Conservation (phyloP, 2,888 invertebrate species). For the Cheilosia impressa region DNA sequence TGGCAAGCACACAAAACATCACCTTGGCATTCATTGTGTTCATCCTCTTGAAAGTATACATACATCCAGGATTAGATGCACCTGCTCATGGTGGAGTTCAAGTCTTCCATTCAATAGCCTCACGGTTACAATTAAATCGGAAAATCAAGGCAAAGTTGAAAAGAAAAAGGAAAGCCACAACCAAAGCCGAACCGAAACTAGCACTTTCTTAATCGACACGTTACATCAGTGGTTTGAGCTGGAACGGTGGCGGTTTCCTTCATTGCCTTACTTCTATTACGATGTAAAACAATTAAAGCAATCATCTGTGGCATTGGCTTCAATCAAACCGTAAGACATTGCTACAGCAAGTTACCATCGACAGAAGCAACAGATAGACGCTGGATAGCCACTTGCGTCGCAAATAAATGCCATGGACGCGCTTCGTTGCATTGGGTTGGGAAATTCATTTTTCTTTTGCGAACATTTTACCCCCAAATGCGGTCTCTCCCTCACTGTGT, state of each 20-base stretch:
- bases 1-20: conserved; percentile 9
- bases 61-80: neutral
- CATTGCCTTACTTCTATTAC: conserved; percentile 62
- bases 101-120: neutral
- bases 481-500: conserved; percentile 60
- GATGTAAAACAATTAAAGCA: conserved; percentile 56
- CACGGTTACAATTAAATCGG: neutral
- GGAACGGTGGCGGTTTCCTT: conserved; percentile 46
- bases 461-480: conserved; percentile 36
- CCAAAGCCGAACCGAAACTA: conserved; percentile 28
- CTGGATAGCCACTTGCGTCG: conserved; percentile 6
- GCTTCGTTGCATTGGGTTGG: conserved; percentile 57
- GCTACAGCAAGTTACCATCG: conserved; percentile 9
- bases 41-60: conserved; percentile 9
- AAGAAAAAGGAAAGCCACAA: conserved; percentile 35
- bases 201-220: conserved; percentile 27
- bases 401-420: conserved; percentile 37
- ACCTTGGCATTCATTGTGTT: conserved; percentile 64
- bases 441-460: conserved; percentile 34
- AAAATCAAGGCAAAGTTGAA: conserved; percentile 35
- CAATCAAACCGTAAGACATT: conserved; percentile 32
- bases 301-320: conserved; percentile 61
- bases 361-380: conserved; percentile 22
- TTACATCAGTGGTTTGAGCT: conserved; percentile 35
- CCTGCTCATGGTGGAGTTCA: conserved; percentile 8